Conservation (phyloP, 2,888 invertebrate species). For the Micoletzkya japonica region DNA sequence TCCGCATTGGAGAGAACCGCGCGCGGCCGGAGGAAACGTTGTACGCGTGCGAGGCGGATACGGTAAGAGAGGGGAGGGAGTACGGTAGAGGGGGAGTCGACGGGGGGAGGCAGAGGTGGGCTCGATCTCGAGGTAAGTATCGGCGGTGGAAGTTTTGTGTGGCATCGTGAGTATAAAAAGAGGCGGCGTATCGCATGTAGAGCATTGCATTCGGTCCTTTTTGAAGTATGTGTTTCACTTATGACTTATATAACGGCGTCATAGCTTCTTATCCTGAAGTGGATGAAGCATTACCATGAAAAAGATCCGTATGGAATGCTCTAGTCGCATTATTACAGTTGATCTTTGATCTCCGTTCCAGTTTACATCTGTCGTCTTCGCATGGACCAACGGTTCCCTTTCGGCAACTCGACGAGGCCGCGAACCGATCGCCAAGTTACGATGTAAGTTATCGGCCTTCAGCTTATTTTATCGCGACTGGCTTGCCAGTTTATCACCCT, state of each 20-base stretch:
- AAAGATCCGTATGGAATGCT: no score
- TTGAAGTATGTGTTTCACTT: no score
- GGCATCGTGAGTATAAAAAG: no score
- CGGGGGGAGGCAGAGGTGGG: no score
- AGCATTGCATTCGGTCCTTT: no score
- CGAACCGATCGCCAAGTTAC: slow-evolving; percentile 2
- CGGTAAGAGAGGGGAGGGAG: slow-evolving; percentile 25
- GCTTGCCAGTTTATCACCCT: not conserved
- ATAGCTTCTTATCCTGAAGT: no score
- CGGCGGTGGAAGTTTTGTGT: no score
- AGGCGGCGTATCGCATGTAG: no score
- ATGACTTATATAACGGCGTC: no score
- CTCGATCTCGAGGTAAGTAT: no score
- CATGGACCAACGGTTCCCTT: slow-evolving; percentile 23
- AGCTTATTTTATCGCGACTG: not conserved
- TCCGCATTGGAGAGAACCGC: slow-evolving; percentile 40
- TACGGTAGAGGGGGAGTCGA: not conserved
- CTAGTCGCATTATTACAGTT: no score
- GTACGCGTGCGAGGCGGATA: slow-evolving; percentile 38
- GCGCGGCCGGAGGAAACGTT: slow-evolving; percentile 36
- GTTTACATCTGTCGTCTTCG: slow-evolving; percentile 25
- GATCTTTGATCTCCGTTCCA: not conserved
- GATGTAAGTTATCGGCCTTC: slow-evolving; percentile 15
- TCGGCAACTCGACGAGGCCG: not conserved
- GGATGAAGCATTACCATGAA: no score